Base-by-base conservation (phyloP, 2,113 vertebrate species). In the Genyomyrus donnyi region DNA sequence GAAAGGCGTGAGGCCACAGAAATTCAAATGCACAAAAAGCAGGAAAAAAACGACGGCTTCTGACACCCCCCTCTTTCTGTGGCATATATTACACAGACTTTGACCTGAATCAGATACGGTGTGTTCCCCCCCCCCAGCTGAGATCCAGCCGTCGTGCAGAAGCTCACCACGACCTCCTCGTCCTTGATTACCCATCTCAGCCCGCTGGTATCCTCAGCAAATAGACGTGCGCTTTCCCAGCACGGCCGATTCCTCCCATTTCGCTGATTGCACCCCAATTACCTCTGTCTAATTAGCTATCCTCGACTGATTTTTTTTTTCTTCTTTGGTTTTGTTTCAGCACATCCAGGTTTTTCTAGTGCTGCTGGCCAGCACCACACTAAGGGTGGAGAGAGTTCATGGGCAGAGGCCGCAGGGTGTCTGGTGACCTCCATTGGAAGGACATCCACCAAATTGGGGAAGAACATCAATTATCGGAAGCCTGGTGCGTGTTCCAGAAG, bases 201-300 rank as follows among this genome's bases (percentile, higher is more conserved):
- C 49, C 50, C 24, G 31, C n/a, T 87, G 13, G 45, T 19, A 35
- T 27, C 45, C 46, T 21, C 1, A 13, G 85, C 24, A 52, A 87
- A 87, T 8, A 21, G 21, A 85, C 35, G 1, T 13, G 9, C 6
- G 11, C 49, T 52, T 52, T 31, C 50, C 48, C 21, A 50, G 46
- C 85, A 52, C 39, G 3, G 56, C 19, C 39, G 7, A 21, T 27
- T 42, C 56, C 35, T 46, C 87, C 42, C 9, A 62, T 88, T 74
- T 46, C 6, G 0, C 88, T 70, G 88, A 88, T 48, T 88, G 88
- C 88, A 48, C 35, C 39, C 88, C 17, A 70, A 70, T 88, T 88
- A 70, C 39, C 58, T 6, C 39, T 11, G 10, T 45, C 58, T 48
- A 70, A 56, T 56, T 88, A 88, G 50, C 52, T 7, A 1, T 53